phyloP scores from a whole-genome alignment of 2,113 vertebrate genomes.

The Pteronura brasiliensis region DNA sequence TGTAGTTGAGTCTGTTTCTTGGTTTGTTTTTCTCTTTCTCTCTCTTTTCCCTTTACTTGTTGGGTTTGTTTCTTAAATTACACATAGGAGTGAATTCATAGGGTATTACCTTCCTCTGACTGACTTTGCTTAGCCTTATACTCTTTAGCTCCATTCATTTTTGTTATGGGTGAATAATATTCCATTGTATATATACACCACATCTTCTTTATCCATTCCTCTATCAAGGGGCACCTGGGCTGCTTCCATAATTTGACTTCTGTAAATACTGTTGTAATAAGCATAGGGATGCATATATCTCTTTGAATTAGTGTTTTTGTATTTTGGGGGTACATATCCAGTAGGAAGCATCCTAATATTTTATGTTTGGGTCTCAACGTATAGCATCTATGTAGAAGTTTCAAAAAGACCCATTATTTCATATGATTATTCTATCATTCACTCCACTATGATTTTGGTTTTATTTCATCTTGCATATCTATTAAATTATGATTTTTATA shows the following conservation, averaged over 20 bases:
- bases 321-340: background rate
- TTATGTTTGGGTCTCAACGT: background rate
- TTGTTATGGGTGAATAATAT: background rate
- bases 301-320: background rate
- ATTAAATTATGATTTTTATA: conserved; percentile 6
- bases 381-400: background rate
- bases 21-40: background rate
- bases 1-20: background rate
- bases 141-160: background rate
- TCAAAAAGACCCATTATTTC: conserved; percentile 10
- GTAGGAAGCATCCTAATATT: background rate
- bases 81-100: background rate
- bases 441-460: background rate
- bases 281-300: background rate
- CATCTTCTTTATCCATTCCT: background rate
- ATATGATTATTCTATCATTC: background rate
- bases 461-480: background rate
- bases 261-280: background rate
- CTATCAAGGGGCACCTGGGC: background rate
- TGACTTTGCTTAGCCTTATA: background rate
- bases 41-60: background rate
- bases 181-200: background rate
- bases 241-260: background rate
- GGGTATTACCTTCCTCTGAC: background rate
- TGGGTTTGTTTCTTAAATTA: background rate